A percentile compares a stretch with the other conserved stretches of the same genome.
Evolutionary conservation across 2,797 vertebrate genomes (phyloP).

Genomic region (Parotocinclus haroldoi): DNA sequence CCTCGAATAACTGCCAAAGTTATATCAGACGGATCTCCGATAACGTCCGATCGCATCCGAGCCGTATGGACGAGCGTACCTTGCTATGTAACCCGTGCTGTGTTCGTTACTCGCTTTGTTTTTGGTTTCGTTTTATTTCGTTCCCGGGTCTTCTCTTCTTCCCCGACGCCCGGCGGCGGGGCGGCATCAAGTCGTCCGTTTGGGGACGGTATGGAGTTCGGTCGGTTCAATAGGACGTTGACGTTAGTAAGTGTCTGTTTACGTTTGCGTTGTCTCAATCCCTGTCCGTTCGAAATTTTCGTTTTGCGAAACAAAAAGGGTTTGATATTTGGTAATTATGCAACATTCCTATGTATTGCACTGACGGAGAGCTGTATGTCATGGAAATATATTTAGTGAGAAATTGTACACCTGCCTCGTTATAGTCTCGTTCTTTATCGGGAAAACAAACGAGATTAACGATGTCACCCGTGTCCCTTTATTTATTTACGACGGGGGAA

Average conservation of each 20-base stretch:
- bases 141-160: no score
- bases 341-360: slow-evolving; percentile 97
- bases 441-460: no score
- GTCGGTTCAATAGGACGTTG: slow-evolving; percentile 65
- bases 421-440: neutral
- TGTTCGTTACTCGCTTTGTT: no score
- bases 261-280: slow-evolving; percentile 77
- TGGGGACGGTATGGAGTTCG: slow-evolving; percentile 70
- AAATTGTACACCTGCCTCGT: slow-evolving; percentile 76
- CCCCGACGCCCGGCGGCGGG: slow-evolving; percentile 69
- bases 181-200: slow-evolving; percentile 67
- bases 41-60: slow-evolving; percentile 57
- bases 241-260: slow-evolving; percentile 79
- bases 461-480: no score
- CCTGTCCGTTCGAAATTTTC: slow-evolving; percentile 79
- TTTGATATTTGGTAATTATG: slow-evolving; percentile 94
- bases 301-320: slow-evolving; percentile 80
- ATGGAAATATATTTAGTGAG: slow-evolving; percentile 96
- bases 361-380: slow-evolving; percentile 90
- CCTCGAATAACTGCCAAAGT: slow-evolving; percentile 87
- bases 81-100: slow-evolving; percentile 71
- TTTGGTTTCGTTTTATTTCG: no score
- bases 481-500: no score
- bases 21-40: slow-evolving; percentile 63
- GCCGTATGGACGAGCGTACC: slow-evolving; percentile 64